These are phyloP conservation scores for Eristalinus sepulchralis DNA, from an alignment of 2,888 invertebrate genomes.

Conservation along the genomic window DNA sequence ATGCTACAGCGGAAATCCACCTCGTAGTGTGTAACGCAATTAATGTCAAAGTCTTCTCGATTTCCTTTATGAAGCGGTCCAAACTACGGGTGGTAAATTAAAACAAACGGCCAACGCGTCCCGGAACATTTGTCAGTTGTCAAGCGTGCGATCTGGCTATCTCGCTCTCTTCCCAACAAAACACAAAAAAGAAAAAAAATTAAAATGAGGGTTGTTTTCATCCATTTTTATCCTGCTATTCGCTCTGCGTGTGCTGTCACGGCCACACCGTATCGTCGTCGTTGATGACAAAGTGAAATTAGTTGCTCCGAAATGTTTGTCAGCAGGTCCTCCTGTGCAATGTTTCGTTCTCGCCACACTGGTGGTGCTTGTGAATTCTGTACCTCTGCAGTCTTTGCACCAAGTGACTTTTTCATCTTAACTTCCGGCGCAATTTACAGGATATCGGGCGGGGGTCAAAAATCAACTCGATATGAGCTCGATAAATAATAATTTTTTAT, in stretches of 20 bases:
- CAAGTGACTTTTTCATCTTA: background rate
- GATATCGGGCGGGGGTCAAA: background rate
- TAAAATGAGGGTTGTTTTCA: slow-evolving; percentile 42
- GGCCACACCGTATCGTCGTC: slow-evolving; percentile 41
- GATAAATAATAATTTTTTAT: slow-evolving; percentile 63
- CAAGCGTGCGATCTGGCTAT: slow-evolving; percentile 62
- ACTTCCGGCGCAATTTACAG: background rate
- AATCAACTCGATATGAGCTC: slow-evolving; percentile 56
- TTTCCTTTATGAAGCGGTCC: slow-evolving; percentile 73
- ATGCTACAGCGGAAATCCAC: slow-evolving; percentile 29
- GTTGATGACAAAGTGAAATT: slow-evolving; percentile 60
- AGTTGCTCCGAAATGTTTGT: slow-evolving; percentile 59
- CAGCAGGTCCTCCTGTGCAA: slow-evolving; percentile 28
- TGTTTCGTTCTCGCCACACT: background rate
- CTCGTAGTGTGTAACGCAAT: slow-evolving; percentile 66
- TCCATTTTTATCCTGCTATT: slow-evolving; percentile 24
- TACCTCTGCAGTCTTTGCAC: slow-evolving; percentile 9
- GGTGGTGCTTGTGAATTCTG: slow-evolving; percentile 29
- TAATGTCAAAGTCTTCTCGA: slow-evolving; percentile 74
- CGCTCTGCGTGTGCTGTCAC: slow-evolving; percentile 24
- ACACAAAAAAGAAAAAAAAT: background rate
- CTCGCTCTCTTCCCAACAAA: background rate
- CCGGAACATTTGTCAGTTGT: slow-evolving; percentile 74
- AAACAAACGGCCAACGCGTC: slow-evolving; percentile 75
- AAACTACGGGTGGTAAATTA: slow-evolving; percentile 74